A percentile compares a stretch with the other conserved stretches of the same genome.
phyloP scores from a whole-genome alignment of 2,113 vertebrate species.

The Paraplagusia blochii region DNA sequence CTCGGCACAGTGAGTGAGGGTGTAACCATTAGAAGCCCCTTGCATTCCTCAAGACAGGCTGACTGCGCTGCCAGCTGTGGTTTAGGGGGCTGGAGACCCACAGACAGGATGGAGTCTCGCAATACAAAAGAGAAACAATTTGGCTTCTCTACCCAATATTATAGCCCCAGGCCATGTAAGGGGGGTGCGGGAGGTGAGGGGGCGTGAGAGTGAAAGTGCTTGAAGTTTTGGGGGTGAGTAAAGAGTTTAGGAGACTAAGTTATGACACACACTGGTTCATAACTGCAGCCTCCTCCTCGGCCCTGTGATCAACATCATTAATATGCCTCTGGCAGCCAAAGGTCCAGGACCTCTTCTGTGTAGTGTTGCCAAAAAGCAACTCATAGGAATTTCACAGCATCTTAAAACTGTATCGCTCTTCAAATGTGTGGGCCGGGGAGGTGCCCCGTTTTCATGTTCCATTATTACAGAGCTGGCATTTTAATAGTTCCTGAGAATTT shows the following conservation, averaged over 20 bases:
- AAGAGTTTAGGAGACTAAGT: slow-evolving; percentile 63
- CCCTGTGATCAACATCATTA: slow-evolving; percentile 70
- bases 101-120: slow-evolving; percentile 82
- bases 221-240: slow-evolving; percentile 54
- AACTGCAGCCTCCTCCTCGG: slow-evolving; percentile 55
- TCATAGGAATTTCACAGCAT: slow-evolving; percentile 70
- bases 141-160: slow-evolving; percentile 75
- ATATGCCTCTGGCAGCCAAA: slow-evolving; percentile 65
- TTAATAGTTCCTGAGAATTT: slow-evolving; percentile 28
- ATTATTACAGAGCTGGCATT: slow-evolving; percentile 49
- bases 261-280: slow-evolving; percentile 71
- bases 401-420: slow-evolving; percentile 56
- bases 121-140: slow-evolving; percentile 81
- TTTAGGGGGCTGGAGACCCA: slow-evolving; percentile 79
- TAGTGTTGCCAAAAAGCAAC: slow-evolving; percentile 64
- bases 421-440: slow-evolving; percentile 55
- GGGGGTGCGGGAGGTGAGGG: slow-evolving; percentile 31
- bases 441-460: slow-evolving; percentile 54
- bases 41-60: slow-evolving; percentile 71
- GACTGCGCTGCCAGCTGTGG: slow-evolving; percentile 77
- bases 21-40: slow-evolving; percentile 74
- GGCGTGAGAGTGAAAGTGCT: slow-evolving; percentile 47
- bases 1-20: slow-evolving; percentile 58
- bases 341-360: slow-evolving; percentile 54
- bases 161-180: slow-evolving; percentile 62